phyloP scores from a whole-genome alignment of 1,140 invertebrate species.

The Notospermus geniculatus region DNA sequence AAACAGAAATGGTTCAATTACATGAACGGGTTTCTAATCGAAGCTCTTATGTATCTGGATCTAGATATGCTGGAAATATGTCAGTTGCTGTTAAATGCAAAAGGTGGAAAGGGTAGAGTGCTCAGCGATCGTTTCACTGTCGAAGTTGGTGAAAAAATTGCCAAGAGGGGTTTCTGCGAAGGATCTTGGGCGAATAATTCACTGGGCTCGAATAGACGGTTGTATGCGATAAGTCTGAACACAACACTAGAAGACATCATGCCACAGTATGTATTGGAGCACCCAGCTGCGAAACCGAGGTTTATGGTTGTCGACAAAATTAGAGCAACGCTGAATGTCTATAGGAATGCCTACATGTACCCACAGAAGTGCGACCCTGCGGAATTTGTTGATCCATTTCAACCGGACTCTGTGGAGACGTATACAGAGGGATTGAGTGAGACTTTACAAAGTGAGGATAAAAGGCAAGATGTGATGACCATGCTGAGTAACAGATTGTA shows the following conservation, averaged over 20 bases:
- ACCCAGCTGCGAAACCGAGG: neutral
- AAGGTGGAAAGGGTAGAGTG: constrained; percentile 3
- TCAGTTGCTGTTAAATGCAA: constrained; percentile 2
- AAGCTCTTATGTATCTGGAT: constrained; percentile 1
- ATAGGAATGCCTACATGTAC: constrained; percentile 9
- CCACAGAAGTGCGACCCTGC: neutral
- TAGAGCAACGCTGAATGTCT: neutral
- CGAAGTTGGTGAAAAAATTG: constrained; percentile 6
- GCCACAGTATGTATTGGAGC: constrained; percentile 1
- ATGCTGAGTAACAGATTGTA: constrained; percentile 1
- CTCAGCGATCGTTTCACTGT: neutral
- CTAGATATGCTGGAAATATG: neutral
- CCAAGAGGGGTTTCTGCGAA: constrained; percentile 2
- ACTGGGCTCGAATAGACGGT: neutral
- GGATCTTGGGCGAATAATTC: neutral
- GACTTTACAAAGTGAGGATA: neutral
- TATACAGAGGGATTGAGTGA: neutral
- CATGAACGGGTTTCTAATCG: constrained; percentile 8
- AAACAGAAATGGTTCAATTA: constrained; percentile 2
- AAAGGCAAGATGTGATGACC: constrained; percentile 4
- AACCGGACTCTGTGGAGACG: neutral
- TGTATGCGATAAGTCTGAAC: constrained; percentile 11
- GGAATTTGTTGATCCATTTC: neutral
- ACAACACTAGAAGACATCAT: neutral
- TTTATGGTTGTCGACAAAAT: constrained; percentile 7